Evolutionary conservation across 1,140 invertebrate genomes (phyloP).

Genomic region (Drosophila serrata): DNA sequence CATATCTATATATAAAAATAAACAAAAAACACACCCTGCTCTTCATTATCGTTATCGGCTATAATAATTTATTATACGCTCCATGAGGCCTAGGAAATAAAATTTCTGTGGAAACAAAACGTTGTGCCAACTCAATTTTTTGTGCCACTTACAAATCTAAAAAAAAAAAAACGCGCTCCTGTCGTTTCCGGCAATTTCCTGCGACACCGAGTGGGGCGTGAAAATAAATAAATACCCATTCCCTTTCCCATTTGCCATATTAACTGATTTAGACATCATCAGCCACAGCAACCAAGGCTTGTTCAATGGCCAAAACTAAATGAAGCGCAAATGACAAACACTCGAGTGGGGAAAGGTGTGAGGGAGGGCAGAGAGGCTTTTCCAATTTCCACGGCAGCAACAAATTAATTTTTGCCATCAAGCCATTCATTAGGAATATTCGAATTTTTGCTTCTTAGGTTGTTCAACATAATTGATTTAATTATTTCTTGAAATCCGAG

Average conservation of each 20-base stretch:
- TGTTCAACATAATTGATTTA: conserved; percentile 18
- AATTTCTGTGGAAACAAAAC: conserved; percentile 7
- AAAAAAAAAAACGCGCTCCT: conserved; percentile 5
- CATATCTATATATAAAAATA: too few relatives aligned
- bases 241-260: not conserved
- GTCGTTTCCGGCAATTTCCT: conserved; percentile 10
- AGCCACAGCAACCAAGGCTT: not conserved
- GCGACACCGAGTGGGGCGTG: not conserved
- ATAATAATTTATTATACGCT: conserved; percentile 15
- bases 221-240: conserved; percentile 19
- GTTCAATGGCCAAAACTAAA: conserved; percentile 37
- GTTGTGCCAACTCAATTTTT: conserved; percentile 1
- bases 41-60: conserved; percentile 13
- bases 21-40: not conserved
- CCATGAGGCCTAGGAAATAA: not conserved
- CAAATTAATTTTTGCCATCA: conserved; percentile 39
- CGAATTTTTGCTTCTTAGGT: conserved; percentile 2
- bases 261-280: conserved; percentile 41
- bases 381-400: not conserved
- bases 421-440: not conserved
- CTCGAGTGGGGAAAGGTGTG: not conserved
- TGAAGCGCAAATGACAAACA: conserved; percentile 60
- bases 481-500: conserved; percentile 3
- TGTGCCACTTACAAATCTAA: conserved; percentile 11
- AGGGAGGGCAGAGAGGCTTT: conserved; percentile 9